Conservation (phyloP, 2,113 vertebrate species). For the Istiophorus platypterus region DNA sequence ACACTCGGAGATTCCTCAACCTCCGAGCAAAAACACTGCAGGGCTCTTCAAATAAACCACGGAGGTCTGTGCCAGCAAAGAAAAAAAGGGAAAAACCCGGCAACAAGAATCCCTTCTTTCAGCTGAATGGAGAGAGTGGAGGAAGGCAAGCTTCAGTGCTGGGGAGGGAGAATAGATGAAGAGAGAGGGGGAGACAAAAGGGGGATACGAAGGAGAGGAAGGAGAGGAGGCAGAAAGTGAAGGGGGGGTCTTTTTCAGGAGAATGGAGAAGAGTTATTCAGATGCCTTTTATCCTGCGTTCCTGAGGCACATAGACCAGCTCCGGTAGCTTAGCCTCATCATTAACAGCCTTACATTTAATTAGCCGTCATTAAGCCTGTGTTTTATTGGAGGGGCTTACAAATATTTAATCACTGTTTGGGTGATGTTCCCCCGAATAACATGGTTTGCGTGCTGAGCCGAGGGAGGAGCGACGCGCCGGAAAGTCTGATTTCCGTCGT, state of each 20-base stretch:
- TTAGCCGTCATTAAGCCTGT: conserved; percentile 78
- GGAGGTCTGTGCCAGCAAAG: conserved; percentile 37
- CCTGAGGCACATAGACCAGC: conserved; percentile 63
- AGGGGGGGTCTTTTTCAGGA: conserved; percentile 36
- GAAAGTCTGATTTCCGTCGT: not conserved
- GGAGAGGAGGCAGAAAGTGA: conserved; percentile 11
- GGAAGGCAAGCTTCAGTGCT: conserved; percentile 4
- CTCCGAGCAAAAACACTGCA: conserved; percentile 54
- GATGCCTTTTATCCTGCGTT: conserved; percentile 56
- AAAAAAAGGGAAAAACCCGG: conserved; percentile 7
- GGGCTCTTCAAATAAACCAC: conserved; percentile 66
- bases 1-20: conserved; percentile 60
- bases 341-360: conserved; percentile 83
- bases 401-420: conserved; percentile 77
- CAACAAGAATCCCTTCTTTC: conserved; percentile 41
- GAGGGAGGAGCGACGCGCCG: not conserved
- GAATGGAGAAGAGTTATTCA: conserved; percentile 30
- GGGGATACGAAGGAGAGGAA: conserved; percentile 1
- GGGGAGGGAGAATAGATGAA: not conserved
- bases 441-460: conserved; percentile 14
- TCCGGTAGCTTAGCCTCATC: conserved; percentile 73
- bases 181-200: not conserved
- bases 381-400: conserved; percentile 71
- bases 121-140: conserved; percentile 22
- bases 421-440: conserved; percentile 33